Evolutionary conservation across 2,113 vertebrate genomes (phyloP).

Genomic region (Ursus arctos): DNA sequence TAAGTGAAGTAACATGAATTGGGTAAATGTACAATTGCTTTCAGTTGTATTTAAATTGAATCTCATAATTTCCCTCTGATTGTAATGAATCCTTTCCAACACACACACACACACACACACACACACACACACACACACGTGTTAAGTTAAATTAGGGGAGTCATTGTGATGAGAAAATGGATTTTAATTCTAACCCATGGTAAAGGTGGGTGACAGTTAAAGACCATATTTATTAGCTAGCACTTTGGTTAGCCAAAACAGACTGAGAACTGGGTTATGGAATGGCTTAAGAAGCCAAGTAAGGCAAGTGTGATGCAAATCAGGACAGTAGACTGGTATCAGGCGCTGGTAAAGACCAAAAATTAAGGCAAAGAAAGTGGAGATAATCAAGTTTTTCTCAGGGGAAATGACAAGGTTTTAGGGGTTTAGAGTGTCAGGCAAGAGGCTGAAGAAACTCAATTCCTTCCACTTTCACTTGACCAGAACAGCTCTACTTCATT

Average conservation of each 20-base stretch:
- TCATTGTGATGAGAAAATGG: not conserved
- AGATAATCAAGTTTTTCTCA: not conserved
- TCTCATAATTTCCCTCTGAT: not conserved
- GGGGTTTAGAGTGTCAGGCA: not conserved
- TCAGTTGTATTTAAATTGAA: not conserved
- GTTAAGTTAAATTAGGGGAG: not conserved
- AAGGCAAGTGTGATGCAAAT: not conserved
- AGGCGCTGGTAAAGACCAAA: not conserved
- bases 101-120: not conserved
- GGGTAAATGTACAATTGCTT: not conserved
- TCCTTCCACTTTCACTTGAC: not conserved
- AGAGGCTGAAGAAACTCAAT: not conserved
- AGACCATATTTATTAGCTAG: not conserved
- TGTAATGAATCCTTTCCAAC: not conserved
- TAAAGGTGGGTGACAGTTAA: not conserved
- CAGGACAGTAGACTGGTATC: not conserved
- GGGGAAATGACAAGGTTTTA: not conserved
- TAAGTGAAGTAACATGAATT: not conserved
- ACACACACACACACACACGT: not conserved
- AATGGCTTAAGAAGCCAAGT: not conserved
- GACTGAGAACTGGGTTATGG: not conserved
- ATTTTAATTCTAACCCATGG: not conserved
- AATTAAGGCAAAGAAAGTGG: not conserved
- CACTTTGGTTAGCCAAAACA: not conserved
- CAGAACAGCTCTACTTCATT: not conserved